Conservation (phyloP, 1,140 invertebrate species). For the Drosophila obscura region DNA sequence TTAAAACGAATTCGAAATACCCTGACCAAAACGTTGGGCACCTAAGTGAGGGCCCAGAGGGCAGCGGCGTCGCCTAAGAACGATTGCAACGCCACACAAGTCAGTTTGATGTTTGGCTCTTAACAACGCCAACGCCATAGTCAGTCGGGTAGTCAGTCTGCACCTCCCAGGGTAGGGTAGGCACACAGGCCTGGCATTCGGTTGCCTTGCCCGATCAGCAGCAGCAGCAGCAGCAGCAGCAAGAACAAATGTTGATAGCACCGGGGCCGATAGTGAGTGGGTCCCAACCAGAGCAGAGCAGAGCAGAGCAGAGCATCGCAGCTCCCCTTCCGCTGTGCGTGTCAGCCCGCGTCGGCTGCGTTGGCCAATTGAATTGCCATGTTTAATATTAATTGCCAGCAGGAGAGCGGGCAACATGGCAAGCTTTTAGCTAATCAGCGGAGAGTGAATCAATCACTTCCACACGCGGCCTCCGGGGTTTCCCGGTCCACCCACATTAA, state of each 20-base stretch:
- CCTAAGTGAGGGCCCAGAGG: too few species aligned
- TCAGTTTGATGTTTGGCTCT: too few species aligned
- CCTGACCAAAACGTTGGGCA: background rate
- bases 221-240: too few species aligned
- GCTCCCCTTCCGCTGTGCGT: constrained; percentile 27
- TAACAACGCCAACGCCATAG: too few species aligned
- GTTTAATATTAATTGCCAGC: constrained; percentile 72
- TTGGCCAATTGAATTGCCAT: constrained; percentile 58
- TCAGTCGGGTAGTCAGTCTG: background rate
- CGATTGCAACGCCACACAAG: too few species aligned
- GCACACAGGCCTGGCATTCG: background rate
- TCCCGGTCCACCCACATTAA: constrained; percentile 43
- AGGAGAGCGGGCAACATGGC: constrained; percentile 43
- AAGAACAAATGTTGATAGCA: constrained; percentile 41
- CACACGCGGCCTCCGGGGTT: constrained; percentile 60
- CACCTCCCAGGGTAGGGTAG: constrained; percentile 10
- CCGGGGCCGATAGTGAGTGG: constrained; percentile 17
- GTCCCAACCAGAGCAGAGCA: background rate
- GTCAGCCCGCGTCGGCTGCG: constrained; percentile 15
- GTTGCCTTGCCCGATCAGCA: constrained; percentile 25
- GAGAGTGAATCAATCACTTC: constrained; percentile 70
- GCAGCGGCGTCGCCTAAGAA: too few species aligned
- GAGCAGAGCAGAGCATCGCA: too few species aligned
- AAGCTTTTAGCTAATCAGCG: constrained; percentile 58
- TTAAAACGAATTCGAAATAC: constrained; percentile 6